A percentile compares a stretch with the other conserved stretches of the same genome.
These are phyloP conservation scores for Sus scrofa DNA, from an alignment of 2,113 vertebrate species.

Conservation along the genomic window T2T-Sscrofa CM000824.6:154930001-154930500, in stretches of 20 bases:
- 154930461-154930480: not conserved
- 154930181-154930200: conserved; percentile 25
- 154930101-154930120: conserved; percentile 35
- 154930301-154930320: not conserved
- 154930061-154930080: conserved; percentile 31
- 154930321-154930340: not conserved
- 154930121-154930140: not conserved
- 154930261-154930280: not conserved
- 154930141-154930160: not conserved
- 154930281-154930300: not conserved
- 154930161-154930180: not conserved
- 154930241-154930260: conserved; percentile 46
- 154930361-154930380: not conserved
- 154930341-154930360: not conserved
- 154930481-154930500: not conserved
- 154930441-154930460: not conserved
- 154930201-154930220: not conserved
- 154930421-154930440: conserved; percentile 14
- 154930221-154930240: not conserved
- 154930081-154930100: conserved; percentile 50
- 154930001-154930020: conserved; percentile 35
- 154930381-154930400: not conserved
- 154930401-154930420: not conserved
- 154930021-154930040: not conserved
- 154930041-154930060: not conserved